Evolutionary conservation across 2,113 vertebrate genomes (phyloP).

Genomic region (Periophthalmodon schlosseri): DNA sequence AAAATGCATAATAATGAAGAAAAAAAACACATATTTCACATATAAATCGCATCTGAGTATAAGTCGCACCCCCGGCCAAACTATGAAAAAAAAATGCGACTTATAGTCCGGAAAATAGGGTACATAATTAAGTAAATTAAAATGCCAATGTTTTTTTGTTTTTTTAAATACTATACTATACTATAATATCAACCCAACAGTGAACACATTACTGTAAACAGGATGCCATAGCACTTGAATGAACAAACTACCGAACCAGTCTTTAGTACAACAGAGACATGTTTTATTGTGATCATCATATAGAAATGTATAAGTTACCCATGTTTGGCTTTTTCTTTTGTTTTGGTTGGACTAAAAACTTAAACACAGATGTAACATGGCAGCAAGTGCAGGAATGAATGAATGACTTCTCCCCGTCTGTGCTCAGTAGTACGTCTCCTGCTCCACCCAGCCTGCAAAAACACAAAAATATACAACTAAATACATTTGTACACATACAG

Average conservation of each 20-base stretch:
- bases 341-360: conserved; percentile 23
- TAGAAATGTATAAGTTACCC: conserved; percentile 49
- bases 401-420: neutral
- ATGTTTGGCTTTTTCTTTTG: conserved; percentile 27
- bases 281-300: conserved; percentile 67
- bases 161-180: no score
- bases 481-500: conserved; percentile 4
- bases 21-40: no score
- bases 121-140: no score
- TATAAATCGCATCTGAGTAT: no score
- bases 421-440: conserved; percentile 85
- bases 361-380: conserved; percentile 66
- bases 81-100: no score
- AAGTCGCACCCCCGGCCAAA: no score
- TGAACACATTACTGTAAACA: no score
- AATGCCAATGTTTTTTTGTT: no score
- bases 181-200: no score
- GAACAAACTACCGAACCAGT: conserved; percentile 21
- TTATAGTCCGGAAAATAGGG: no score
- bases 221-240: neutral
- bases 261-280: conserved; percentile 35
- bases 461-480: neutral
- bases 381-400: conserved; percentile 40
- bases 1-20: no score
- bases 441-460: conserved; percentile 84